Evolutionary conservation across 1,140 invertebrate species (phyloP).

Genomic region (Stegodyphus mimosarum): DNA sequence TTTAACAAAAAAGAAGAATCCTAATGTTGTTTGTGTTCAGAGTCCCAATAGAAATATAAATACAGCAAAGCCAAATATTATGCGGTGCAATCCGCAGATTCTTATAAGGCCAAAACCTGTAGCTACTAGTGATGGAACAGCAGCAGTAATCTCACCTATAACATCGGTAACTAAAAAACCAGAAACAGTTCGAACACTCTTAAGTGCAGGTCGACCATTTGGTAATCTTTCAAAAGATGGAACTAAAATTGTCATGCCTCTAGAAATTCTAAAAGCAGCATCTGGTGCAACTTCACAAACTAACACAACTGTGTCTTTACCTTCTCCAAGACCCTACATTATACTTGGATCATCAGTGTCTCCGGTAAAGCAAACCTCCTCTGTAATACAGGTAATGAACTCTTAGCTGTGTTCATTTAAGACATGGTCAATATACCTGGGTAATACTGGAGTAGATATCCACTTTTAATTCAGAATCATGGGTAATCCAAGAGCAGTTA

Average conservation of each 20-base stretch:
- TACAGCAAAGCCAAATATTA: neutral
- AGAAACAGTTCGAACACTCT: neutral
- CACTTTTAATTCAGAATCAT: too few species aligned
- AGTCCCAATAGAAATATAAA: neutral
- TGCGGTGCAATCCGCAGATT: slow-evolving; percentile 18
- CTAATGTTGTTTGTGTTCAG: slow-evolving; percentile 6
- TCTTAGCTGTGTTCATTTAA: too few species aligned
- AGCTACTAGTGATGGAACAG: neutral
- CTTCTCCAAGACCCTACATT: slow-evolving; percentile 10
- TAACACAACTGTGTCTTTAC: neutral
- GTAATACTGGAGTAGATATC: too few species aligned
- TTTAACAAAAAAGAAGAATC: neutral
- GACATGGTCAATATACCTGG: too few species aligned
- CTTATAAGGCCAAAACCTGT: slow-evolving; percentile 6
- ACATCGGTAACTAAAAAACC: neutral
- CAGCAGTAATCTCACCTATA: neutral
- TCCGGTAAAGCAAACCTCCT: neutral
- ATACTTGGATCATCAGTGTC: slow-evolving; percentile 7
- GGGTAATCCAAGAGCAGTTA: too few species aligned
- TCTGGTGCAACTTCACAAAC: neutral
- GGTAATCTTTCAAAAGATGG: neutral
- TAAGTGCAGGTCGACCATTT: neutral
- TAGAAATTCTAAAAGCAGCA: slow-evolving; percentile 5
- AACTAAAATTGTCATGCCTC: slow-evolving; percentile 8
- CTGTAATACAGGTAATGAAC: neutral